Evolutionary conservation across 2,113 vertebrate species (phyloP), one percentile per base, ranked within the genome.

Genomic region (Strix aluco): DNA sequence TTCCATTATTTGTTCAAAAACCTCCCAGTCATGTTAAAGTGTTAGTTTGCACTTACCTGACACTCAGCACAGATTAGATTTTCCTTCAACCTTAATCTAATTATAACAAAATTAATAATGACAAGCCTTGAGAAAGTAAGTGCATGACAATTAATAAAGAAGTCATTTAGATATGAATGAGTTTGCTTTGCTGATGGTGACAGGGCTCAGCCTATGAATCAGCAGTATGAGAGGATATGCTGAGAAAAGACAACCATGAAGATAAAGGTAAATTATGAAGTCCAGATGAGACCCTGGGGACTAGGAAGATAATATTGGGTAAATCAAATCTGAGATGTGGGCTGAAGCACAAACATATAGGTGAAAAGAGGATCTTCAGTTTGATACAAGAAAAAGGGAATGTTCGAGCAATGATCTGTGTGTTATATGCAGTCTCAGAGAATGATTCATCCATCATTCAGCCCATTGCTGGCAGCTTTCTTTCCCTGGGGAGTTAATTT

Each of bases 401-500:
- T 58, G 29, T 84, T 84, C 34, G 26, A 79, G 51, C 61, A 72
- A 71, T 88, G 2, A 88, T 83, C 62, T 62, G 6, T 80, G 21
- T 54, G 44, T 83, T 90, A 14, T n/a, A n/a, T 61, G 51, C 40
- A 91, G 51, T 77, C 86, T 90, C 42, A 46, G 86, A 94, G 88
- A 94, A 66, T 86, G 72, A 73, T 86, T 78, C 80, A 86, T 92
- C 88, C 80, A 74, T 95, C 94, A 84, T 81, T 86, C 86, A 91
- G 51, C 40, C 59, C 32, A 17, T 32, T 81, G 58, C 83, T 97
- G 91, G 82, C 94, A 95, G 59, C 67, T 94, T 83, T 29, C 69
- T 91, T 95, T 92, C 94, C 72, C 72, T 26, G 29, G 88, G 38
- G 88, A 86, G 22, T 92, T 94, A 92, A 96, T 95, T 94, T 92